phyloP scores from a whole-genome alignment of 1,140 invertebrate genomes.

The Drepana arcuata region DNA sequence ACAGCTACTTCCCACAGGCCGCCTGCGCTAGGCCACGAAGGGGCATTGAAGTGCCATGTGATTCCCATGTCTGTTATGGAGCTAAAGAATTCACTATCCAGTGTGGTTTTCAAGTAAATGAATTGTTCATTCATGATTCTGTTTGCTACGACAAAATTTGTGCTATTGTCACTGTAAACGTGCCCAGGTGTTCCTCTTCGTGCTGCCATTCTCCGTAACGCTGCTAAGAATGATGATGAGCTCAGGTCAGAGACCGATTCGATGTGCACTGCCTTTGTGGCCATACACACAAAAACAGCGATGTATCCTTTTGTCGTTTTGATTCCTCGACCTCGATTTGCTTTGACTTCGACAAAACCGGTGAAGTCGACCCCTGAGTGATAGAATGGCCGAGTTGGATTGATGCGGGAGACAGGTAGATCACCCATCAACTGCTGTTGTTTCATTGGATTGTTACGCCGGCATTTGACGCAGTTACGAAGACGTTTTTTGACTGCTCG shows the following conservation, averaged over 20 bases:
- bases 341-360: conserved; percentile 41
- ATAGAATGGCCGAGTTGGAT: conserved; percentile 30
- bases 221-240: background rate
- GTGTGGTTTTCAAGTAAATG: conserved; percentile 10
- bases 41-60: background rate
- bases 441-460: conserved; percentile 5
- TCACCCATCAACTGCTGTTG: conserved; percentile 35
- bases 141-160: conserved; percentile 28
- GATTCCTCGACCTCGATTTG: conserved; percentile 23
- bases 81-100: background rate
- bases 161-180: conserved; percentile 14
- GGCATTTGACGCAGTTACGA: conserved; percentile 16
- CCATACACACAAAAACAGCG: conserved; percentile 52
- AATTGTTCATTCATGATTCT: conserved; percentile 11
- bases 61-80: background rate
- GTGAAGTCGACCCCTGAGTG: conserved; percentile 47
- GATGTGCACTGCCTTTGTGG: conserved; percentile 51
- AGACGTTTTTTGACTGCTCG: conserved; percentile 13
- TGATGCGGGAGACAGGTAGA: conserved; percentile 29
- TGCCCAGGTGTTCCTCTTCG: background rate
- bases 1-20: conserved; percentile 4
- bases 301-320: conserved; percentile 45
- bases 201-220: background rate
- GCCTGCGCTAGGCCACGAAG: background rate
- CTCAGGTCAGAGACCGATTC: conserved; percentile 27